These are phyloP conservation scores for Luperina testacea DNA, from an alignment of 2,888 invertebrate genomes.

Conservation along the genomic window DNA sequence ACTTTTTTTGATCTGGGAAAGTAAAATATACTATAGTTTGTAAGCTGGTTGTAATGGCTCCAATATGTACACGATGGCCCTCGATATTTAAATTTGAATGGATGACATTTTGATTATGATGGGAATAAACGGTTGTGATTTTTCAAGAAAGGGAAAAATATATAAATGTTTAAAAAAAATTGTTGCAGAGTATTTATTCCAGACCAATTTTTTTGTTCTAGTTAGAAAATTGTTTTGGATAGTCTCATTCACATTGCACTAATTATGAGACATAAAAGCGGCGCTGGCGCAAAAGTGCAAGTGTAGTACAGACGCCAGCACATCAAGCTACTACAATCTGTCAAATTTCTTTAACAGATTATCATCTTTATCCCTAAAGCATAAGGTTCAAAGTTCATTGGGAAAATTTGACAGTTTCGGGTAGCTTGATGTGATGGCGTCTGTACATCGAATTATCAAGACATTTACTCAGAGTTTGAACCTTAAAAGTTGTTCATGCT, in stretches of 20 bases:
- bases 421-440: no score
- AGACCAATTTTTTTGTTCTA: background rate
- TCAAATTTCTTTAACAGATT: no score
- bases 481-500: no score
- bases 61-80: conserved; percentile 2
- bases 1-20: conserved; percentile 54
- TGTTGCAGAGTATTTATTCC: background rate
- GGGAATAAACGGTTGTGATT: background rate
- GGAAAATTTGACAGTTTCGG: no score
- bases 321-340: no score
- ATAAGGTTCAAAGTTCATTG: no score
- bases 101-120: conserved; percentile 7
- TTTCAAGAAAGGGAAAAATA: background rate
- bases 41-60: conserved; percentile 32
- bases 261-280: no score
- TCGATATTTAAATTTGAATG: background rate
- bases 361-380: no score
- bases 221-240: background rate
- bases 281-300: background rate
- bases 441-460: no score
- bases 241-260: background rate
- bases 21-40: conserved; percentile 26
- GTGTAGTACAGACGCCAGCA: background rate
- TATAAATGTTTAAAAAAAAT: background rate
- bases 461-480: no score